Conservation (phyloP, 37 sponge, comb jelly and placozoan genomes). For the Amphimedon queenslandica region DNA sequence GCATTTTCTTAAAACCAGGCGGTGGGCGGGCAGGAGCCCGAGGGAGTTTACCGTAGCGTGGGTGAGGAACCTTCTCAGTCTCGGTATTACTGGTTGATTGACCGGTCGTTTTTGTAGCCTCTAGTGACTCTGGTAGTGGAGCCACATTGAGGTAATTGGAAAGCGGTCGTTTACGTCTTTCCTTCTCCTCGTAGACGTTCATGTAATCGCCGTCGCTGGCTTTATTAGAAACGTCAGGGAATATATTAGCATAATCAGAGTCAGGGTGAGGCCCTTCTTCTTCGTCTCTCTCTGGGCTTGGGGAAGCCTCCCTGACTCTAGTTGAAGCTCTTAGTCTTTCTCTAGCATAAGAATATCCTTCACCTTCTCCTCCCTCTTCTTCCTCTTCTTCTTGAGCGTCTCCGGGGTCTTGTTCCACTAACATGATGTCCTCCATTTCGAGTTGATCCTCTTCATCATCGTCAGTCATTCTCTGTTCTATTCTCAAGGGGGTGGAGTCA, state of each 20-base stretch:
- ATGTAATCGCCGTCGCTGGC: neutral
- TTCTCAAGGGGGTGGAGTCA: neutral
- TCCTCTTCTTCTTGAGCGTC: slow-evolving; percentile 7
- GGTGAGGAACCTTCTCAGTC: neutral
- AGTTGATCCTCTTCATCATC: slow-evolving; percentile 7
- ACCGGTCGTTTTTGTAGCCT: neutral
- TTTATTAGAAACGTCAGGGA: neutral
- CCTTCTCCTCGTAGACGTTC: neutral
- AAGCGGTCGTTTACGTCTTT: neutral
- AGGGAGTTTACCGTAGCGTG: no score
- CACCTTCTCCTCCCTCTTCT: slow-evolving; percentile 1
- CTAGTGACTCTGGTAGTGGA: neutral
- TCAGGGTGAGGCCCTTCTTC: neutral
- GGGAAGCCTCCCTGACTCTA: neutral
- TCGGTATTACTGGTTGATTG: neutral
- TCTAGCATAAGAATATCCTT: neutral
- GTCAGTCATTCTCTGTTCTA: neutral
- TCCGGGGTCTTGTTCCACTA: no score
- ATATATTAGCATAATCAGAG: neutral
- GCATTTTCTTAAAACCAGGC: neutral
- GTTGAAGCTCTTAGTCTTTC: neutral
- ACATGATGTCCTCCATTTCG: neutral
- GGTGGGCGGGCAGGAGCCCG: neutral
- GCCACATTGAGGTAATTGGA: slow-evolving; percentile 1
- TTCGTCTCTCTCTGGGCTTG: neutral